Evolutionary conservation across 2,797 vertebrate genomes (phyloP), one percentile per base, ranked within the genome.

Genomic region (Gila robusta): DNA sequence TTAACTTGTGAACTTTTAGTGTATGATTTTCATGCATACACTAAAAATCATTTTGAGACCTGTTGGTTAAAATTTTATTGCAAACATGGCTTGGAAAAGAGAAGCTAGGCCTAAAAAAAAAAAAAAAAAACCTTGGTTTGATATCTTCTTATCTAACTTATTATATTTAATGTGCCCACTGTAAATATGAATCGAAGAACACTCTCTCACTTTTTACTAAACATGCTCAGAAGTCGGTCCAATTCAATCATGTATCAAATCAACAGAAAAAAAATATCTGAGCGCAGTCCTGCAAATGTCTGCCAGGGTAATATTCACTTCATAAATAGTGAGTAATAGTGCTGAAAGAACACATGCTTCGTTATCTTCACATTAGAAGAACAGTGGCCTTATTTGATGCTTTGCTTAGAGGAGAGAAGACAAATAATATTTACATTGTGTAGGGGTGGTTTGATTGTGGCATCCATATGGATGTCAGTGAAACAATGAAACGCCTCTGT

Each of bases 271-370:
- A n/a, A 74, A 19, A 83, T 54, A 79, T 32, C 77, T 44, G 4
- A 70, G 78, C 14, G 21, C 78, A 79, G 77, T 84, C 82, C 66
- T 81, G 79, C 59, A 82, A 82, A 81, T 79, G 79, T 73, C 72
- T 84, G 32, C 59, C 56, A 66, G 67, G 70, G 71, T 83, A 14
- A 86, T 88, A 86, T 90, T 88, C 83, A 88, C 84, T 72, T 81
- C 41, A 44, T 82, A 79, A 87, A 84, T 77, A 79, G 69, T 78
- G 49, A 84, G 62, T 26, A 41, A 77, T 78, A 78, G 74, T 87
- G 79, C 79, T 82, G 78, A 88, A 84, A 85, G 83, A 72, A 79
- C 81, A 69, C 77, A 79, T 21, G 54, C 70, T 28, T 21, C 2
- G 23, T 26, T 54, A 19, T 81, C 32, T 6, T 39, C 32, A 26